Base-by-base conservation (phyloP, 2,797 vertebrate species). In the Diglossa cyanea region DNA sequence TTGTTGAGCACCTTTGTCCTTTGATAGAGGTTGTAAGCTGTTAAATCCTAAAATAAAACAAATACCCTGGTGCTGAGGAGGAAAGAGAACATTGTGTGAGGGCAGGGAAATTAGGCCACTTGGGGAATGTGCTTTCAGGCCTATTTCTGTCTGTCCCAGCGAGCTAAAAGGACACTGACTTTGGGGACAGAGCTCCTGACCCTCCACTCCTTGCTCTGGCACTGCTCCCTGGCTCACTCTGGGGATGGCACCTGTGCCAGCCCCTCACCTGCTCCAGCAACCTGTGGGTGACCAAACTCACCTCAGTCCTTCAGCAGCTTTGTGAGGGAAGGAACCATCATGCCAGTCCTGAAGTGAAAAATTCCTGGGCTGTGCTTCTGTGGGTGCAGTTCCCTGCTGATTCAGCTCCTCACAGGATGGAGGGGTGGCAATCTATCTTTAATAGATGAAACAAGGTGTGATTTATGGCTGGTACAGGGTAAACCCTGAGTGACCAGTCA, bases 11-110 rank as follows among this genome's bases (percentile, higher is more conserved):
- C 55, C 67, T 81, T 76, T 73, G 84, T 70, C 89, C 75, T 91
- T 91, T 26, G 2, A 31, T 75, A 82, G 55, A 84, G 86, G 77
- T 55, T 91, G 48, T 31, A 61, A 93, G 84, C 57, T 70, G 84
- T 82, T 86, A 48, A 53, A 79, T 73, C 72, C 68, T 82, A 71
- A 92, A 94, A 91, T 81, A 92, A 92, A 94, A 83, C 68, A 81
- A 55, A 81, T 44, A 50, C 8, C 47, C 35, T 54, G 47, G 55
- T 66, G 71, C 74, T 78, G 62, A 84, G 81, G 71, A 93, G 30
- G 74, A 91, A 81, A 51, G 90, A 75, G 91, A 93, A 88, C 53
- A 6, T 37, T 73, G 63, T 65, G n/a, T 16, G 71, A 89, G 84
- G 72, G 80, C 78, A 85, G 44, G 60, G 86, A 76, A 95, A 96